Conservation (phyloP, 1,140 invertebrate species). For the Coptotermes formosanus region DNA sequence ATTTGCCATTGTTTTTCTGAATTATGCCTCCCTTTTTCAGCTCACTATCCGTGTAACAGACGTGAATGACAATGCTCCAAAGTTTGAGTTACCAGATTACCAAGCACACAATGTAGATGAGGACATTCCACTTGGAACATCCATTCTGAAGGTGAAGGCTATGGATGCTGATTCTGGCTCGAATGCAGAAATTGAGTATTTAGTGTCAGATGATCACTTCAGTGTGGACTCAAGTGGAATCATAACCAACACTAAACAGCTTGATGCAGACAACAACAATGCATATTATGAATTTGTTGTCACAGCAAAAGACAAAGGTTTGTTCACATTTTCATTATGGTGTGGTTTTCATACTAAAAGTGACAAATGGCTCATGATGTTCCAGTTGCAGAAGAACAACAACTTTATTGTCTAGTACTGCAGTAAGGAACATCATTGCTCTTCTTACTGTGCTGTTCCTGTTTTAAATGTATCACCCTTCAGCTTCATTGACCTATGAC, state of each 20-base stretch:
- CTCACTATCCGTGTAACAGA: conserved; percentile 89
- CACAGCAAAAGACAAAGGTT: conserved; percentile 86
- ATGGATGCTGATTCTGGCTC: conserved; percentile 89
- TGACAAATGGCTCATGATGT: no score
- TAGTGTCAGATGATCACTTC: conserved; percentile 90
- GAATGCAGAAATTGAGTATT: conserved; percentile 92
- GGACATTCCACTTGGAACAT: conserved; percentile 86
- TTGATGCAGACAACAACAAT: conserved; percentile 94
- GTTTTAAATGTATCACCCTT: no score
- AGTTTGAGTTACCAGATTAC: conserved; percentile 93
- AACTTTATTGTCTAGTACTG: no score
- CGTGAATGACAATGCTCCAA: conserved; percentile 91
- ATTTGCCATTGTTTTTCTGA: neutral
- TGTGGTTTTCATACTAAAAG: no score
- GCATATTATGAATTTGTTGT: conserved; percentile 94
- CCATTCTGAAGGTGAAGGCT: conserved; percentile 87
- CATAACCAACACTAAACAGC: conserved; percentile 88
- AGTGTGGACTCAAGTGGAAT: conserved; percentile 87
- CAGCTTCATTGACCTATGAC: no score
- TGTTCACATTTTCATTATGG: no score
- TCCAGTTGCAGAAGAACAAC: no score
- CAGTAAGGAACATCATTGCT: no score
- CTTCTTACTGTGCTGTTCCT: no score
- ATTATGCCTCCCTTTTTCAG: conserved; percentile 51
- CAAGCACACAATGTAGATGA: conserved; percentile 94